phyloP scores from a whole-genome alignment of 2,888 invertebrate species.

The Acleris sparsana region DNA sequence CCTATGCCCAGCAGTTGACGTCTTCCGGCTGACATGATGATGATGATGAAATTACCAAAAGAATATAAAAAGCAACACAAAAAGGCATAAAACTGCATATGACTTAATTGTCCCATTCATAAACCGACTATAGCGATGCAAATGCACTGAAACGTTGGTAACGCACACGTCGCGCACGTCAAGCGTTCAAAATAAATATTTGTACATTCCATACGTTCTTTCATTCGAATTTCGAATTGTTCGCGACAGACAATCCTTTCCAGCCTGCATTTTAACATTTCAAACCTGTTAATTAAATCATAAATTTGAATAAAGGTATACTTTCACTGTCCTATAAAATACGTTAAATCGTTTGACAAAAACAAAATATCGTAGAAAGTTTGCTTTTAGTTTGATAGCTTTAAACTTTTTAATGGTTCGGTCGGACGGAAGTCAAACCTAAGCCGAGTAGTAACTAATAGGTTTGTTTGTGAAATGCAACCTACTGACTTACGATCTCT shows the following conservation, averaged over 20 bases:
- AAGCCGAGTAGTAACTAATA: background rate
- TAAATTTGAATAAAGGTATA: constrained; percentile 9
- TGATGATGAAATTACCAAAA: too few species aligned
- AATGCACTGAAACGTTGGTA: constrained; percentile 20
- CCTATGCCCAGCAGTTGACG: too few species aligned
- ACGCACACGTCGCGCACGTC: constrained; percentile 20
- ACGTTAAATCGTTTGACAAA: constrained; percentile 17
- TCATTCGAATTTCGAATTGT: constrained; percentile 4
- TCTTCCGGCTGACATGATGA: too few species aligned
- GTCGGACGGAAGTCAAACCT: background rate
- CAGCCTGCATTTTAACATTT: background rate
- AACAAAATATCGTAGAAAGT: constrained; percentile 15
- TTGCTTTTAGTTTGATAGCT: constrained; percentile 1
- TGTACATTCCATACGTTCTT: constrained; percentile 10
- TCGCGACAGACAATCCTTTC: background rate
- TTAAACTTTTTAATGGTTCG: constrained; percentile 10
- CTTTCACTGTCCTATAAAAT: constrained; percentile 17
- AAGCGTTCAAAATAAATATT: constrained; percentile 25
- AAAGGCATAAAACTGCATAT: background rate
- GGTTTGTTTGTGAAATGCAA: constrained; percentile 11
- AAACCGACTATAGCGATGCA: constrained; percentile 12
- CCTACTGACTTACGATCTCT: constrained; percentile 21
- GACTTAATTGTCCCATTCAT: constrained; percentile 3
- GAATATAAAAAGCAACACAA: background rate
- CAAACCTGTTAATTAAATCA: background rate